These are phyloP conservation scores for Pharmacophagus antenor DNA, from an alignment of 2,888 invertebrate genomes.

Conservation along the genomic window DNA sequence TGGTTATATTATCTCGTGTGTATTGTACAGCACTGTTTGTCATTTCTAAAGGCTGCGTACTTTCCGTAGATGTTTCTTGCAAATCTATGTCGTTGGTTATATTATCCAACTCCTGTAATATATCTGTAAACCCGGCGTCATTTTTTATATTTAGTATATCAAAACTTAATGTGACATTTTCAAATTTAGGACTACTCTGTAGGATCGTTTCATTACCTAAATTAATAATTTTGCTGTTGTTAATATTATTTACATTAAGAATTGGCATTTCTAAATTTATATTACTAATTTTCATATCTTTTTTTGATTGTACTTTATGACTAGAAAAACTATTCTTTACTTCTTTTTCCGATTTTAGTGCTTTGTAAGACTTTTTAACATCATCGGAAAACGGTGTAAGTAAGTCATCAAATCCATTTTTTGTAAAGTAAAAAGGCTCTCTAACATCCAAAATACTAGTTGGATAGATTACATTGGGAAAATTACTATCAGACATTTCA, in stretches of 20 bases:
- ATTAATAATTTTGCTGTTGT: background rate
- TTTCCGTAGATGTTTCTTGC: background rate
- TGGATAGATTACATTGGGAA: conserved; percentile 41
- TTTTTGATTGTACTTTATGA: background rate
- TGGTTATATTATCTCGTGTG: conserved; percentile 1
- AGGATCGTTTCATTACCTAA: background rate
- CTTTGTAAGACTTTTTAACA: conserved; percentile 46
- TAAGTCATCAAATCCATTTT: conserved; percentile 37
- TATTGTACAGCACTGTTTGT: background rate
- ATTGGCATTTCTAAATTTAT: background rate
- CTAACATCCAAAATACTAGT: conserved; percentile 47
- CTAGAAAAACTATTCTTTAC: background rate
- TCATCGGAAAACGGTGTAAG: conserved; percentile 52
- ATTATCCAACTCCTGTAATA: background rate
- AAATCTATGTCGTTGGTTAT: background rate
- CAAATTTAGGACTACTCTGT: background rate
- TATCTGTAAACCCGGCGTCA: background rate
- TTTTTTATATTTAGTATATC: background rate
- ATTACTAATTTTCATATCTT: background rate
- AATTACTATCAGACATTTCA: conserved; percentile 26
- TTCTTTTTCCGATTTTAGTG: conserved; percentile 26
- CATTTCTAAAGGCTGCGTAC: background rate
- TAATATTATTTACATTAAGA: background rate
- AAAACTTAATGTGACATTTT: background rate
- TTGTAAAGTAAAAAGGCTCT: conserved; percentile 53